Evolutionary conservation across 23 tunicate species (phyloP).

Genomic region (Phallusia fumigata): DNA sequence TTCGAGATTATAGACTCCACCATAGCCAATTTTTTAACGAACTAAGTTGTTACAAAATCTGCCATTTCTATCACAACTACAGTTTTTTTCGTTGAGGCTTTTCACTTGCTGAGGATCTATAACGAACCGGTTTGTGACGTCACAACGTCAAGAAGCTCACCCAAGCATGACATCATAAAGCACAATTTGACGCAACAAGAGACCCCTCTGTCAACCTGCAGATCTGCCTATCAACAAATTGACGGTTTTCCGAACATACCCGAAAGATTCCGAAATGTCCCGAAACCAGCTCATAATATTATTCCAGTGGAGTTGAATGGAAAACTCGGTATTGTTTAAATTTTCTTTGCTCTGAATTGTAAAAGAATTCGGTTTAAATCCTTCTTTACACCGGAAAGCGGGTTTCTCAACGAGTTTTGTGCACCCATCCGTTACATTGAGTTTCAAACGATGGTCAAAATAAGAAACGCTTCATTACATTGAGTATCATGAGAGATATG

Average conservation of each 20-base stretch:
- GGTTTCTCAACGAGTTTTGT: too few species aligned
- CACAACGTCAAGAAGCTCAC: slow-evolving; percentile 17
- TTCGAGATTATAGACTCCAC: too few species aligned
- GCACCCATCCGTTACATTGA: too few species aligned
- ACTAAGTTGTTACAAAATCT: too few species aligned
- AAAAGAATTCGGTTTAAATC: too few species aligned
- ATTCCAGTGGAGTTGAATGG: slow-evolving; percentile 3
- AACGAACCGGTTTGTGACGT: slow-evolving; percentile 51
- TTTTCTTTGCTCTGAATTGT: too few species aligned
- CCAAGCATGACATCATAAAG: slow-evolving; percentile 22
- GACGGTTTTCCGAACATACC: neutral
- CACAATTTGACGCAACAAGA: slow-evolving; percentile 15
- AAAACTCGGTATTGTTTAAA: neutral
- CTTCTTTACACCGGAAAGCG: too few species aligned
- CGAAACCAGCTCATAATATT: slow-evolving; percentile 8
- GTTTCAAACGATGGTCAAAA: too few species aligned
- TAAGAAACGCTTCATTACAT: too few species aligned
- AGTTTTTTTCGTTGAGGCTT: slow-evolving; percentile 9
- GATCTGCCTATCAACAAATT: slow-evolving; percentile 28
- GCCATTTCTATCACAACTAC: too few species aligned
- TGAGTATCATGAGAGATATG: too few species aligned
- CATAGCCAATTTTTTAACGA: too few species aligned
- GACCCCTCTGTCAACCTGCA: slow-evolving; percentile 46
- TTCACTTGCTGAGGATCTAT: slow-evolving; percentile 37
- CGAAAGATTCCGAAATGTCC: neutral